These are phyloP conservation scores for Corvus hawaiiensis DNA, from an alignment of 2,113 vertebrate genomes.

Conservation along the genomic window DNA sequence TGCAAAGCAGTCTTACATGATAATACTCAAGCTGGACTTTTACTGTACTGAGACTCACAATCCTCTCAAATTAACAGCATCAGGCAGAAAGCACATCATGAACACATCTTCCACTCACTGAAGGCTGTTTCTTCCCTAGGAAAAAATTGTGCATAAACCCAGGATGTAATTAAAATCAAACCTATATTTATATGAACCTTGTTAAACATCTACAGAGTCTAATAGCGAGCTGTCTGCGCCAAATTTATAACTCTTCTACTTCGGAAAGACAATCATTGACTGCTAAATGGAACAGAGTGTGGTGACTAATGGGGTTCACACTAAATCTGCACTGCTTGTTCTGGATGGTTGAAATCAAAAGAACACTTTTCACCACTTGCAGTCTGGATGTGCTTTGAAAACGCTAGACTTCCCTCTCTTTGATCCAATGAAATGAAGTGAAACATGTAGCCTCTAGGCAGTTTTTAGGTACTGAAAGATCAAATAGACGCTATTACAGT, in stretches of 20 bases:
- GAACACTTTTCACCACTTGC: constrained; percentile 34
- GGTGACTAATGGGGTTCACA: constrained; percentile 40
- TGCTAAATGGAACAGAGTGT: constrained; percentile 1
- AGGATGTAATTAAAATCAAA: constrained; percentile 6
- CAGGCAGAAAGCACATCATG: not conserved
- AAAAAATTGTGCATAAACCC: not conserved
- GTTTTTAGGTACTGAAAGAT: constrained; percentile 72
- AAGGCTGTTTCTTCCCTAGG: not conserved
- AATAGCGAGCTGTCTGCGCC: not conserved
- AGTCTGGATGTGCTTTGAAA: constrained; percentile 63
- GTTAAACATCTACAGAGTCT: constrained; percentile 26
- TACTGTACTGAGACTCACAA: not conserved
- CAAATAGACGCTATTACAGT: constrained; percentile 80
- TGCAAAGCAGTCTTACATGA: not conserved
- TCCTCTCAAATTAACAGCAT: not conserved
- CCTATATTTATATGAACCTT: not conserved
- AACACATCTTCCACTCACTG: not conserved
- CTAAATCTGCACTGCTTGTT: not conserved
- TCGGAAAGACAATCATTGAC: constrained; percentile 5
- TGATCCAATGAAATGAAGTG: constrained; percentile 71
- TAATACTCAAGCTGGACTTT: not conserved
- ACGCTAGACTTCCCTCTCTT: constrained; percentile 49
- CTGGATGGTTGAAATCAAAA: constrained; percentile 53
- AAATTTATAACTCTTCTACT: not conserved
- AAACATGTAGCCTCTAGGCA: constrained; percentile 67